Evolutionary conservation across 2,113 vertebrate genomes (phyloP).

Genomic region (Cnemophilus loriae): DNA sequence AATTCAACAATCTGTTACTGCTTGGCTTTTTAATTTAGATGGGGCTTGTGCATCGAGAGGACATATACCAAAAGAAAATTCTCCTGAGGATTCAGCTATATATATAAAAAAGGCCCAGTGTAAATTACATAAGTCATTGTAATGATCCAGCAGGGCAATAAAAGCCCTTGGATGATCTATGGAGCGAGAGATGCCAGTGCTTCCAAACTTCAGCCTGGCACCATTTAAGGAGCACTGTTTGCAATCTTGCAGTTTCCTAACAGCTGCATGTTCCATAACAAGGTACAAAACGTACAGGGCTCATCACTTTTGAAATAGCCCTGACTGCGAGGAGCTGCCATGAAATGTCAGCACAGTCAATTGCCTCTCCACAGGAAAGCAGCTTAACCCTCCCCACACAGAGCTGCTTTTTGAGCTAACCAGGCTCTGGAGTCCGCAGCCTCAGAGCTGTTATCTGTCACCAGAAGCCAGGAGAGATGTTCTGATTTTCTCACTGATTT

Average conservation of each 20-base stretch:
- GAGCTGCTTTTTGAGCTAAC: neutral
- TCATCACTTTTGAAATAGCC: constrained; percentile 24
- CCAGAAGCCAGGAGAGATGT: neutral
- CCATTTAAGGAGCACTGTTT: neutral
- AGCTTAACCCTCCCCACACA: neutral
- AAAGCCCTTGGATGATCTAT: neutral
- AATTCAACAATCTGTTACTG: neutral
- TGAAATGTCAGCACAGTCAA: constrained; percentile 8
- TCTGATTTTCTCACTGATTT: neutral
- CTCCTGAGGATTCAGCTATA: neutral
- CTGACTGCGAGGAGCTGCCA: neutral
- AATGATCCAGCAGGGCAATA: neutral
- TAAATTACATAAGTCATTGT: neutral
- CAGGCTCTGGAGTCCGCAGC: neutral
- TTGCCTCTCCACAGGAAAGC: neutral
- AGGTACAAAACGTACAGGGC: constrained; percentile 12
- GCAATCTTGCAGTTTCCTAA: neutral
- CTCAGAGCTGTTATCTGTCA: neutral
- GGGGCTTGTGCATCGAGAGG: neutral
- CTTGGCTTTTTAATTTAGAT: neutral
- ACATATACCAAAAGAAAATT: neutral
- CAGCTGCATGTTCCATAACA: constrained; percentile 27
- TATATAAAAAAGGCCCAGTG: neutral
- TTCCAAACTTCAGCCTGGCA: neutral
- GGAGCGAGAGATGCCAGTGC: neutral